Conservation (phyloP, 2,113 vertebrate genomes). For the Muntiacus muntjak region DNA sequence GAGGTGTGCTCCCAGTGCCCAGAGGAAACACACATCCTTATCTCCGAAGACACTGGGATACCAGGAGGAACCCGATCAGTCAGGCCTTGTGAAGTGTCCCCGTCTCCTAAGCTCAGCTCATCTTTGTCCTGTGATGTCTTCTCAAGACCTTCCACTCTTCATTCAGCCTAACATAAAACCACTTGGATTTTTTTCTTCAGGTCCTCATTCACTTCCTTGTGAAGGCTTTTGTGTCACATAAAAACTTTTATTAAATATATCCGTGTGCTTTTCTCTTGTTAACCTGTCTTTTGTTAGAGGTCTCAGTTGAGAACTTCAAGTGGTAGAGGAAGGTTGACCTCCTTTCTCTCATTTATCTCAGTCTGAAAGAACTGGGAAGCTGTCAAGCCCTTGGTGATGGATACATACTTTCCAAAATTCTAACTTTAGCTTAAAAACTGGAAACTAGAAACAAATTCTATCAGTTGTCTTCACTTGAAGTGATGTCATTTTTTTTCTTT, state of each 20-base stretch:
- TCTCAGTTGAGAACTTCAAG: not conserved
- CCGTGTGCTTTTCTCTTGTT: not conserved
- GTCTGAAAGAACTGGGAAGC: not conserved
- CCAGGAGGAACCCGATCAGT: not conserved
- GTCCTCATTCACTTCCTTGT: not conserved
- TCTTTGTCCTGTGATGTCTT: not conserved
- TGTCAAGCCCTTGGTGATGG: not conserved
- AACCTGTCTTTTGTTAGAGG: not conserved
- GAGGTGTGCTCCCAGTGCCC: not conserved
- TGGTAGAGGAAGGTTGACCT: not conserved
- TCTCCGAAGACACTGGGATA: not conserved
- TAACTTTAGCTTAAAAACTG: not conserved
- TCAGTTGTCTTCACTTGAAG: not conserved
- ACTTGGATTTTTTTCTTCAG: not conserved
- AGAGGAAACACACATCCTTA: not conserved
- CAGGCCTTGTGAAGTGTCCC: not conserved
- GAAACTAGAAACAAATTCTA: not conserved
- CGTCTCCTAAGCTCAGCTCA: not conserved
- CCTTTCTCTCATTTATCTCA: not conserved
- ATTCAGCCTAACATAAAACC: not conserved
- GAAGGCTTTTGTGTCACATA: not conserved
- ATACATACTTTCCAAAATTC: not conserved
- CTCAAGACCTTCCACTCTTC: not conserved
- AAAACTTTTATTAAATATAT: not conserved
- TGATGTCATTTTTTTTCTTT: not conserved